Evolutionary conservation across 2,113 vertebrate species (phyloP), one percentile per base, ranked within the genome.

Genomic region (Eleginops maclovinus): DNA sequence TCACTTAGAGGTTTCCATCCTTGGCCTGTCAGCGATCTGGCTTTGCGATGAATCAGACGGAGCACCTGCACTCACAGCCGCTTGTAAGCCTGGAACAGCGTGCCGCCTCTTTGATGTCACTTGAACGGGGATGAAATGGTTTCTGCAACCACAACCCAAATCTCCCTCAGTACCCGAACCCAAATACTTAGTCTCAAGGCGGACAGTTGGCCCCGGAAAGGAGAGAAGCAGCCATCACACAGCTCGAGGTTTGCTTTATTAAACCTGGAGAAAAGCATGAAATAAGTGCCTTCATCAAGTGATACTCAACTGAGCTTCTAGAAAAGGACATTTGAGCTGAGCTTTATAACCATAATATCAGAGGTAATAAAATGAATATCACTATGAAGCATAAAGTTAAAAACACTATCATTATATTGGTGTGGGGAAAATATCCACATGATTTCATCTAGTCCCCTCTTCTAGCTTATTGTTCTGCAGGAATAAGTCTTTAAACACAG

Each of bases 21-120:
- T 79, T 73, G 80, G 87, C 88, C 92, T 89, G 90, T 91, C 83
- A 79, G 85, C 77, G 75, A 66, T 92, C 85, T 89, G 88, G 82
- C 86, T 87, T 67, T 53, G 80, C 50, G 68, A 86, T 83, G 80
- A 87, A 85, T 93, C 89, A 68, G 87, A 88, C 85, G 87, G 85
- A 81, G 87, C 92, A 93, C 93, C 91, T 92, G 92, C 85, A 79
- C 85, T 40, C 85, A 84, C 85, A 58, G 79, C 83, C 82, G 40
- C 85, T 92, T 87, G 82, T 92, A 90, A 91, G 91, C 85, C 81
- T 68, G 87, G 86, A 89, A 91, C 83, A 82, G 85, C 65, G 88
- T 85, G 88, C 89, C 62, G 91, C 77, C 79, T 59, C 84, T 92
- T 93, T 94, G 92, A 94, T 91, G 93, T 85, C 88, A 79, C 77